Conservation (phyloP, 2,113 vertebrate genomes). For the Dendropsophus ebraccatus region DNA sequence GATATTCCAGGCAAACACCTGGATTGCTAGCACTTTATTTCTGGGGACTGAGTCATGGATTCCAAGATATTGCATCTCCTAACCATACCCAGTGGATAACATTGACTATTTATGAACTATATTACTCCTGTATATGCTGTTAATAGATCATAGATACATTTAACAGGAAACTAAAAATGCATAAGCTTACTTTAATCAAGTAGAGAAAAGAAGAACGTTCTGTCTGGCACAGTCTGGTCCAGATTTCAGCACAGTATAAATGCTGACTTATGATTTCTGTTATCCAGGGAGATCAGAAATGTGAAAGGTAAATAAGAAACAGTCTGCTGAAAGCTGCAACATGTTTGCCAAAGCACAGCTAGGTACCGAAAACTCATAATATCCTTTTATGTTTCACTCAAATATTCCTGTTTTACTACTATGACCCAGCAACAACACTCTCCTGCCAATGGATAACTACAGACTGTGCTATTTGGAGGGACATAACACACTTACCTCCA, state of each 20-base stretch:
- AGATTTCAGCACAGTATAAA: conserved; percentile 34
- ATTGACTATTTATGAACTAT: not conserved
- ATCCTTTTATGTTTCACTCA: not conserved
- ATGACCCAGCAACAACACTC: not conserved
- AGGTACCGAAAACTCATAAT: conserved; percentile 9
- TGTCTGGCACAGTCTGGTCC: conserved; percentile 9
- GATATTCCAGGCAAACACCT: conserved; percentile 33
- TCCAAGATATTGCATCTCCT: conserved; percentile 9
- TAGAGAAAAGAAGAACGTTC: conserved; percentile 8
- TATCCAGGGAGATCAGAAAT: conserved; percentile 44
- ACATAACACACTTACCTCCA: conserved; percentile 27
- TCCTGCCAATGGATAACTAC: not conserved
- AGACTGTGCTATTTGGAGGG: not conserved
- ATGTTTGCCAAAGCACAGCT: conserved; percentile 22
- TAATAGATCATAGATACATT: not conserved
- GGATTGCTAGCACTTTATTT: conserved; percentile 21
- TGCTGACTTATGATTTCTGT: conserved; percentile 41
- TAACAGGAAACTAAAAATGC: not conserved
- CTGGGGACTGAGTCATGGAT: not conserved
- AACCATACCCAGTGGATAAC: not conserved
- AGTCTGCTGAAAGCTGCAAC: conserved; percentile 36
- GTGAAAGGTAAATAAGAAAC: conserved; percentile 40
- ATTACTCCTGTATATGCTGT: not conserved
- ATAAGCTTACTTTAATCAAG: not conserved
- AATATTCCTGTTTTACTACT: not conserved